Evolutionary conservation across 2,888 invertebrate species (phyloP).

Genomic region (Sussaba pulchella): DNA sequence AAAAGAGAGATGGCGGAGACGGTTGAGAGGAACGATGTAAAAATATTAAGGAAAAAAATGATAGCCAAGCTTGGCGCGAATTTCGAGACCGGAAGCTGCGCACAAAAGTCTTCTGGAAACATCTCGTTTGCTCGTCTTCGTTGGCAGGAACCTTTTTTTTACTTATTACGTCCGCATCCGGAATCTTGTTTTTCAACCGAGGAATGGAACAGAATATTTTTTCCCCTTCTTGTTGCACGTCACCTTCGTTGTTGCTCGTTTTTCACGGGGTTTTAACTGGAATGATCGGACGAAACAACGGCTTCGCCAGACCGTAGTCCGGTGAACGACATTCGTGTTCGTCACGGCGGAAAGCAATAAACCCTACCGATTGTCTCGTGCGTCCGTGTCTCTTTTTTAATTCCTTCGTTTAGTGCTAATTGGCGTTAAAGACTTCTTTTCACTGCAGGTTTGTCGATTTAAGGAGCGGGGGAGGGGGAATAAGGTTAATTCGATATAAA

Average conservation of each 20-base stretch:
- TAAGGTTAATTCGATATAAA: no score
- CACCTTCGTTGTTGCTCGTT: neutral
- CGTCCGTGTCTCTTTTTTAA: neutral
- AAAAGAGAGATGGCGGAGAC: neutral
- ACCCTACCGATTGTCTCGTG: neutral
- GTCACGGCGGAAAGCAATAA: neutral
- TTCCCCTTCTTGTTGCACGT: constrained; percentile 23
- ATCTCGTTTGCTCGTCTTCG: constrained; percentile 11
- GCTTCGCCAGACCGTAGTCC: neutral
- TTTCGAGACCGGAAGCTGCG: constrained; percentile 14
- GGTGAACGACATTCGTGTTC: neutral
- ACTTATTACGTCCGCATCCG: constrained; percentile 14
- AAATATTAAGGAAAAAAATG: neutral
- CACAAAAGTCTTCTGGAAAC: constrained; percentile 28
- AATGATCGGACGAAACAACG: constrained; percentile 40
- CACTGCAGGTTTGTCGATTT: neutral
- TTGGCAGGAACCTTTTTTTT: neutral
- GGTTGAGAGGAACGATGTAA: neutral
- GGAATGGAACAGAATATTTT: constrained; percentile 18
- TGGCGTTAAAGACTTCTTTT: neutral
- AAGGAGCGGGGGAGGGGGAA: no score
- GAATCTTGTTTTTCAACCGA: neutral
- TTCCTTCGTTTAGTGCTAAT: constrained; percentile 18
- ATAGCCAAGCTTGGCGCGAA: constrained; percentile 11
- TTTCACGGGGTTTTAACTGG: neutral